Conservation (phyloP, 2,888 invertebrate species). For the Chironomus tentans region DNA sequence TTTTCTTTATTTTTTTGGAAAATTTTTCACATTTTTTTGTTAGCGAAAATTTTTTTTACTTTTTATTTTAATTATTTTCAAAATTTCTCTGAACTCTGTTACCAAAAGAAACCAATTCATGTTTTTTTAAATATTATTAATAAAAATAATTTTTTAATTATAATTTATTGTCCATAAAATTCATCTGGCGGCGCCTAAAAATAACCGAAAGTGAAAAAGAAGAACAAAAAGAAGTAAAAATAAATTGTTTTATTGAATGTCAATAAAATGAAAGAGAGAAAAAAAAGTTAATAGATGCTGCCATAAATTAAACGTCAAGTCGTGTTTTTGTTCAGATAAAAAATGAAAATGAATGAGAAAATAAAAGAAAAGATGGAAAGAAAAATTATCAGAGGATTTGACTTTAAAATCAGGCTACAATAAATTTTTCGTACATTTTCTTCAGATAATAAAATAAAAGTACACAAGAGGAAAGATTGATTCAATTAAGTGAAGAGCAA, state of each 20-base stretch:
- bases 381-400: neutral
- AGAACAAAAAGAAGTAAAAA: neutral
- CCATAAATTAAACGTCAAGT: neutral
- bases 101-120: constrained; percentile 5
- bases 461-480: too few species aligned
- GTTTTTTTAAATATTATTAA: neutral
- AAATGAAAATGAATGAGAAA: neutral
- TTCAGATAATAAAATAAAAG: too few species aligned
- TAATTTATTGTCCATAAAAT: constrained; percentile 2
- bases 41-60: neutral
- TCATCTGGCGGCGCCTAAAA: constrained; percentile 6
- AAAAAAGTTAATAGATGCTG: neutral
- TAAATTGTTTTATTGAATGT: constrained; percentile 1
- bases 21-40: neutral
- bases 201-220: neutral
- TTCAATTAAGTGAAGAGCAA: too few species aligned
- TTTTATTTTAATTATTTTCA: neutral
- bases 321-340: neutral
- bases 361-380: neutral
- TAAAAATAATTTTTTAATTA: neutral
- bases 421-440: too few species aligned
- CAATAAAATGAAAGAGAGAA: neutral
- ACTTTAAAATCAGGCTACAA: neutral
- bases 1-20: neutral
- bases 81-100: neutral